phyloP scores from a whole-genome alignment of 35 echinoderm and acorn worm genomes.

The Lytechinus pictus region DNA sequence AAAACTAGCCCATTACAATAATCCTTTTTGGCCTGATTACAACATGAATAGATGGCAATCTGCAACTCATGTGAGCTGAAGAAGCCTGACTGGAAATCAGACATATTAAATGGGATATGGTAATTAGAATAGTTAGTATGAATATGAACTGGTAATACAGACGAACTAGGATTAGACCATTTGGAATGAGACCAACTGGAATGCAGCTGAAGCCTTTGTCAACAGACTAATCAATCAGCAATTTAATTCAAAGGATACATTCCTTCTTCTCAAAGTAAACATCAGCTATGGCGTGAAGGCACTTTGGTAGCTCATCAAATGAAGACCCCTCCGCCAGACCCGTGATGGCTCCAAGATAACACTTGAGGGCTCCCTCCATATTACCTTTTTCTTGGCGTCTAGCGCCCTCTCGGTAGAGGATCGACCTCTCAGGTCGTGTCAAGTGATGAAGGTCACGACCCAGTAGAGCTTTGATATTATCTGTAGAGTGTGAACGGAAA shows the following conservation, averaged over 20 bases:
- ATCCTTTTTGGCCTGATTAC: too few species aligned
- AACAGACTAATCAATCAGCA: too few species aligned
- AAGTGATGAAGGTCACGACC: neutral
- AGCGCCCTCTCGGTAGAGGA: slow-evolving; percentile 62
- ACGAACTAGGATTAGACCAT: too few species aligned
- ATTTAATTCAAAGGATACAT: slow-evolving; percentile 83
- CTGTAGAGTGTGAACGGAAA: neutral
- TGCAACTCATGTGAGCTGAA: too few species aligned
- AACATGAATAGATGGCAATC: too few species aligned
- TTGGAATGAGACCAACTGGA: too few species aligned
- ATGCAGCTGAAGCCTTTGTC: too few species aligned
- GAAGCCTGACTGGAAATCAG: too few species aligned
- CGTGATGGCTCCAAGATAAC: slow-evolving; percentile 76
- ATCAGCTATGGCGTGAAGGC: slow-evolving; percentile 84
- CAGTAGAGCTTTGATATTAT: neutral
- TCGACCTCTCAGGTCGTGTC: slow-evolving; percentile 28
- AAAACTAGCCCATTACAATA: too few species aligned
- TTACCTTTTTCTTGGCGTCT: slow-evolving; percentile 63
- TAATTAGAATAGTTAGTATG: too few species aligned
- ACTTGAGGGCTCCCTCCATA: slow-evolving; percentile 71
- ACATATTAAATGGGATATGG: too few species aligned
- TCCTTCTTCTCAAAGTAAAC: slow-evolving; percentile 95
- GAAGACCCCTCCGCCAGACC: slow-evolving; percentile 69
- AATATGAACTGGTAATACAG: too few species aligned
- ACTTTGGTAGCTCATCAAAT: slow-evolving; percentile 76